phyloP scores from a whole-genome alignment of 2,888 invertebrate genomes.

The Brachyopa scutellaris region DNA sequence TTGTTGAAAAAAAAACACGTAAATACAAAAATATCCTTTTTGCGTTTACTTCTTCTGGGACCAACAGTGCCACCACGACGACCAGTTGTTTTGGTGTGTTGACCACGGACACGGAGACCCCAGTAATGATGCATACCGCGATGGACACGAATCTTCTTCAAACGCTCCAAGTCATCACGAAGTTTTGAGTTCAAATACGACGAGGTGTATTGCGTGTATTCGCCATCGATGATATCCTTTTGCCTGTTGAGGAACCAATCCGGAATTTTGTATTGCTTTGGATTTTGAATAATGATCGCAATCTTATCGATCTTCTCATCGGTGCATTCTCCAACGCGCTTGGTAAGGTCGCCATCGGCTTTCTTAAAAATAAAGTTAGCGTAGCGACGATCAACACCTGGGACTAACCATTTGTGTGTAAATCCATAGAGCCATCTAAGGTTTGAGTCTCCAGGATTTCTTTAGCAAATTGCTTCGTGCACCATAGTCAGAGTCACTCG shows the following conservation, averaged over 20 bases:
- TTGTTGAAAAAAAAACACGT: constrained; percentile 26
- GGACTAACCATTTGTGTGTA: too few relatives aligned
- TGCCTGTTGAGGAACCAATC: constrained; percentile 99
- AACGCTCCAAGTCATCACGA: constrained; percentile 99
- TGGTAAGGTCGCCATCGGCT: constrained; percentile 98
- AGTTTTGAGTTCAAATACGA: constrained; percentile 98
- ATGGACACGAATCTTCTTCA: constrained; percentile 99
- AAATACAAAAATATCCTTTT: constrained; percentile 3
- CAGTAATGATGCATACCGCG: constrained; percentile 99
- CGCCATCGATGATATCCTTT: constrained; percentile 99
- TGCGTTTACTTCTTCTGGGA: constrained; percentile 98
- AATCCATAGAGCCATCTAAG: too few relatives aligned
- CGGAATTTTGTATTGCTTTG: constrained; percentile 99
- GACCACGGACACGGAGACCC: constrained; percentile 99
- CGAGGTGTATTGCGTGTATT: constrained; percentile 97
- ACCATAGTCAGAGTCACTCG: too few relatives aligned
- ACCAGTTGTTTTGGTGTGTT: constrained; percentile 99
- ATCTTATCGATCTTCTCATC: constrained; percentile 99
- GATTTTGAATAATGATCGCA: constrained; percentile 99
- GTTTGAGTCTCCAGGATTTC: too few relatives aligned
- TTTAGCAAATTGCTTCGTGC: too few relatives aligned
- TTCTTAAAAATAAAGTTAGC: constrained; percentile 99
- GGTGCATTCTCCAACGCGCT: constrained; percentile 98
- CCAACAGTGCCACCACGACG: constrained; percentile 99
- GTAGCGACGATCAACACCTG: constrained; percentile 98